Base-by-base conservation (phyloP, 2,113 vertebrate genomes). In the Gulo gulo region DNA sequence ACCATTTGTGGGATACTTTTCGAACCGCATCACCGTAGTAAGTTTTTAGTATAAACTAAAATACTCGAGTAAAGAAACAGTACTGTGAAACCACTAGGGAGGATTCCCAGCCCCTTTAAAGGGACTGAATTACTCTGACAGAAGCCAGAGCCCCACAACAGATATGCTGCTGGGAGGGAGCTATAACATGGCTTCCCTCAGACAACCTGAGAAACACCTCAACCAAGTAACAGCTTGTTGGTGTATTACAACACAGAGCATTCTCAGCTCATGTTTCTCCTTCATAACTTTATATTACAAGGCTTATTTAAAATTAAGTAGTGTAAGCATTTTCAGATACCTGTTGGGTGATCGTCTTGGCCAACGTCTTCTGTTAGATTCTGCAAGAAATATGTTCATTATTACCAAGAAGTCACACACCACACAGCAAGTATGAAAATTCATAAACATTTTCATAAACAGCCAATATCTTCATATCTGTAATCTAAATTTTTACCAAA, bases 341-440 rank as follows among this genome's bases (percentile, higher is more conserved):
- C 99, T 99, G 99, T 99, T 97, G 99, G 99, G 98, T 99, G 99
- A 99, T 99, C 99, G 98, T 99, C 99, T 99, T 99, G 99, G 98
- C 99, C 99, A 99, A 99, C 98, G 99, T 99, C 99, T 99, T 99
- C 99, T 63, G 99, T 99, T 99, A 99, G 99, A 98, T 99, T 99
- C 99, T 99, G 98, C 34, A 95, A 97, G 93, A 98, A 98, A 98
- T 61, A 98, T 85, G 15, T 97, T 95, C 76, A 96, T 98, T 23
- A 83, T 97, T 81, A 98, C 29, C 90, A 96, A 98, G 97, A 98
- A 98, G 83, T 78, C 59, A 87, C 7, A 97, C 0, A 13, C 26
- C 47, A 79, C 61, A 65, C 9, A 81, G 45, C 52, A 69, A 95
- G 42, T 42, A 95, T 95, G 71, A 88, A 15, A 93, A 67, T 93